Percentiles rank a stretch among this genome's conserved stretches.
Conservation (phyloP, 2,113 vertebrate genomes). For the Mesocricetus auratus region DNA sequence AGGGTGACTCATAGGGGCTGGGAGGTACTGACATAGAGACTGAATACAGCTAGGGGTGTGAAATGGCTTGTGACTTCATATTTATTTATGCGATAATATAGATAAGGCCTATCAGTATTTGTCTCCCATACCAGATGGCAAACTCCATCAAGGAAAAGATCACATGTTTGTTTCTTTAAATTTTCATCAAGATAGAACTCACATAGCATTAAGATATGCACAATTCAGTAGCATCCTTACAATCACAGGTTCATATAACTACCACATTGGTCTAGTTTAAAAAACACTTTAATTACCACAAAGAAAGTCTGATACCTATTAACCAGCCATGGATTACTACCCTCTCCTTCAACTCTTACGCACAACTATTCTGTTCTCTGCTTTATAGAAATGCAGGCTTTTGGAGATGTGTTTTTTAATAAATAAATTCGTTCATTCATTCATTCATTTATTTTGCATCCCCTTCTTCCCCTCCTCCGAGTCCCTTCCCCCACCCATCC, state of each 20-base stretch:
- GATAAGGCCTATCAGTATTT: background rate
- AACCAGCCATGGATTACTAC: background rate
- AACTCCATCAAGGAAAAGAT: background rate
- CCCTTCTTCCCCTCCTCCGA: no score
- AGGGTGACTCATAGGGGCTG: background rate
- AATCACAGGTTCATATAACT: background rate
- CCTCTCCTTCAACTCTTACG: rapidly evolving
- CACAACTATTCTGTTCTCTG: background rate
- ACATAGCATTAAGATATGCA: background rate
- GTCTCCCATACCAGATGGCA: background rate
- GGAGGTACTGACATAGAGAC: background rate
- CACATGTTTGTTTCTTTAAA: background rate
- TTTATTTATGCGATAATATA: conserved; percentile 7
- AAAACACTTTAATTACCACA: background rate
- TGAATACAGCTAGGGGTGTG: background rate
- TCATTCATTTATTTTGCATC: no score
- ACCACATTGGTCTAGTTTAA: background rate
- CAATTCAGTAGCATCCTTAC: background rate
- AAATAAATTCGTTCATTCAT: no score
- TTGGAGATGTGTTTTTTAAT: background rate
- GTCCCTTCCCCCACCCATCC: no score
- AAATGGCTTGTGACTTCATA: background rate
- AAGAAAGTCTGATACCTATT: background rate
- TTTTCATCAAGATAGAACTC: background rate
- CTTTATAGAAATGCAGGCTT: background rate